Conservation (phyloP, 2,113 vertebrate species). For the Onychorhynchus coronatus region DNA sequence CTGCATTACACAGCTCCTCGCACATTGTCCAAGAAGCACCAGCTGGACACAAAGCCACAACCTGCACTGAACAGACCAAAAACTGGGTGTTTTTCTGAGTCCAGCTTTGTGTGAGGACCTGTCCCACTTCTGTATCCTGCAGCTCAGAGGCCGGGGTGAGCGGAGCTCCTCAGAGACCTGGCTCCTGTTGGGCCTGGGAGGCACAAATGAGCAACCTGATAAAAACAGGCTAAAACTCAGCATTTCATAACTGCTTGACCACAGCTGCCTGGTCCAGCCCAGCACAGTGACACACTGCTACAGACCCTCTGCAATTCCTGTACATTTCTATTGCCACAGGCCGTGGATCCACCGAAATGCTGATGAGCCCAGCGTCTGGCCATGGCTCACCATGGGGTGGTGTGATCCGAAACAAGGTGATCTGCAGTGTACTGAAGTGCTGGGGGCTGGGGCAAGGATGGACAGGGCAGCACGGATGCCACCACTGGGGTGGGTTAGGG, state of each 20-base stretch:
- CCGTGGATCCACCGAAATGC: accelerated
- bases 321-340: not conserved
- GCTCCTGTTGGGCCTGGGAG: accelerated
- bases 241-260: not conserved
- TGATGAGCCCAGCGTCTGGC: accelerated
- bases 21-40: not conserved
- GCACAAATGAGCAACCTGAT: not conserved
- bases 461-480: accelerated
- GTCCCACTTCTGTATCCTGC: not conserved
- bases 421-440: not conserved
- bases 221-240: not conserved
- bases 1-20: accelerated
- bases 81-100: not conserved
- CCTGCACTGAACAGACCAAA: not conserved
- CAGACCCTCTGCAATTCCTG: not conserved
- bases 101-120: accelerated
- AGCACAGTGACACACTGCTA: not conserved
- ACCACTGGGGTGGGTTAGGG: not conserved
- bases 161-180: not conserved
- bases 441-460: not conserved
- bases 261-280: not conserved
- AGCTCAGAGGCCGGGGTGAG: not conserved
- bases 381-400: not conserved
- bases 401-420: not conserved
- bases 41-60: not conserved